Percentiles rank a stretch among this genome's conserved stretches.
phyloP scores from a whole-genome alignment of 2,113 vertebrate species.

The Tamias sibiricus region DNA sequence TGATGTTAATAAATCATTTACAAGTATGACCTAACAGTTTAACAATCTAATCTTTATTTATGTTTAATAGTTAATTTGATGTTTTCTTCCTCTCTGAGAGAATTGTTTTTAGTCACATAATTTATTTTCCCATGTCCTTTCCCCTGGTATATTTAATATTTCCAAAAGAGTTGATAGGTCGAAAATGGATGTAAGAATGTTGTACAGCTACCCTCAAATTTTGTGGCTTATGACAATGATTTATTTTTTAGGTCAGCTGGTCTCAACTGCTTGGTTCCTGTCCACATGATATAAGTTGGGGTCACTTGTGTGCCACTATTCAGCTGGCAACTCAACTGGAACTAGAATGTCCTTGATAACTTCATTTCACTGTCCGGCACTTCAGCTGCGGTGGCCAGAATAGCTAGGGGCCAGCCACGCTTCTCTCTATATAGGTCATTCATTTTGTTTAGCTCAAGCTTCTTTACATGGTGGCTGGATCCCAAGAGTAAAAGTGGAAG shows the following conservation, averaged over 20 bases:
- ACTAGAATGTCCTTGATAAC: background rate
- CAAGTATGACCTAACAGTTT: background rate
- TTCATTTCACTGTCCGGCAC: background rate
- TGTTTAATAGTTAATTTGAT: constrained; percentile 33
- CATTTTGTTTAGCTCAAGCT: background rate
- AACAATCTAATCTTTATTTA: background rate
- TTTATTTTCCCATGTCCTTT: background rate
- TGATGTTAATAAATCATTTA: background rate
- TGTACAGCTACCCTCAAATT: background rate
- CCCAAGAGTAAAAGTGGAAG: background rate
- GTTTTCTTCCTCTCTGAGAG: background rate
- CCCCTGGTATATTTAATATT: background rate
- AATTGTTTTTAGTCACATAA: constrained; percentile 2
- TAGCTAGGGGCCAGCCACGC: background rate
- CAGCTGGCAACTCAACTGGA: background rate
- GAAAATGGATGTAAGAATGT: background rate
- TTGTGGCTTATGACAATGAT: background rate
- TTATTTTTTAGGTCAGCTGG: constrained; percentile 19
- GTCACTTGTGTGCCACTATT: background rate
- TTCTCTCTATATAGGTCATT: background rate
- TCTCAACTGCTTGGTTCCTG: background rate
- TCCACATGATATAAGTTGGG: background rate
- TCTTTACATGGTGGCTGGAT: background rate
- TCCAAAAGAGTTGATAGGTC: background rate
- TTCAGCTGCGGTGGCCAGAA: background rate